These are phyloP conservation scores for Drosophila novamexicana DNA, from an alignment of 1,140 invertebrate species.

Conservation along the genomic window DNA sequence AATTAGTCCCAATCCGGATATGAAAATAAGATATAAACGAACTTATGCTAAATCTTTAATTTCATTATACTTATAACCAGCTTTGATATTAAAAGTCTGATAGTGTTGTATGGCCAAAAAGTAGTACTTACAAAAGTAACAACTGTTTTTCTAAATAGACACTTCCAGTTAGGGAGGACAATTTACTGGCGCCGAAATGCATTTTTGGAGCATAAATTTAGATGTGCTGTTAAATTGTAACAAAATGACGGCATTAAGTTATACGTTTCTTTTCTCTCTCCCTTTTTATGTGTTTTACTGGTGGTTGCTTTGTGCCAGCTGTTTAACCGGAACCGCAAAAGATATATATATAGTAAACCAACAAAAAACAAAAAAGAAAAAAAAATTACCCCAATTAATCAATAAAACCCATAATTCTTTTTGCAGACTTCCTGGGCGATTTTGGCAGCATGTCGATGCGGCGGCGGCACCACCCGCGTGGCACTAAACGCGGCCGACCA, in stretches of 20 bases:
- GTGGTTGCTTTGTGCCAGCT: slow-evolving; percentile 59
- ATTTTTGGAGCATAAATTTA: slow-evolving; percentile 60
- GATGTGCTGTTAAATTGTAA: slow-evolving; percentile 49
- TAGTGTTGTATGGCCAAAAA: background rate
- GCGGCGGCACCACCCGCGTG: slow-evolving; percentile 86
- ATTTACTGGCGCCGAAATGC: slow-evolving; percentile 48
- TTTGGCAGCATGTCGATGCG: slow-evolving; percentile 79
- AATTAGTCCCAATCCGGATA: no score
- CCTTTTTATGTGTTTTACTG: slow-evolving; percentile 43
- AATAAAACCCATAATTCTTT: slow-evolving; percentile 70
- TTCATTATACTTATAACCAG: no score
- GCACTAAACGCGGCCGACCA: slow-evolving; percentile 88
- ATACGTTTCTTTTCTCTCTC: slow-evolving; percentile 17
- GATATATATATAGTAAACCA: slow-evolving; percentile 1
- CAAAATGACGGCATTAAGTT: slow-evolving; percentile 36
- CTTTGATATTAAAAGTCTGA: no score
- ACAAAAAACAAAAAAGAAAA: background rate
- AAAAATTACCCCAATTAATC: slow-evolving; percentile 67
- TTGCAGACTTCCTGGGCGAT: slow-evolving; percentile 77
- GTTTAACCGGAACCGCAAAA: slow-evolving; percentile 49
- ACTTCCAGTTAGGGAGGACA: background rate
- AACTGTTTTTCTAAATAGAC: background rate
- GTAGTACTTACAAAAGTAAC: background rate
- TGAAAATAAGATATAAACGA: no score
- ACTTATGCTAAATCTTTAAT: no score